A percentile compares a stretch with the other conserved stretches of the same genome.
phyloP scores from a whole-genome alignment of 2,888 invertebrate genomes.

The Synanthedon andrenaeformis region DNA sequence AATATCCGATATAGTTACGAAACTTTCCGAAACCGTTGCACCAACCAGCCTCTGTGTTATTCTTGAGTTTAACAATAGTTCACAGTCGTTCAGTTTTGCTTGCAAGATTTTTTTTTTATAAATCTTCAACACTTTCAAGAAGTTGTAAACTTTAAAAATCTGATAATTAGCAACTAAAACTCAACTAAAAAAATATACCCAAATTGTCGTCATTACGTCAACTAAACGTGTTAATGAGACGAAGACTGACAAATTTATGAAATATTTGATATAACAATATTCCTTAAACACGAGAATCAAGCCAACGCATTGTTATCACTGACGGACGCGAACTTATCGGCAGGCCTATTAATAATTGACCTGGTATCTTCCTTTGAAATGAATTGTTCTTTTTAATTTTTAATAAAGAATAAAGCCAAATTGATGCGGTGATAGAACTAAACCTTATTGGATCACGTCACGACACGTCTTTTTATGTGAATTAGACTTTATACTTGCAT shows the following conservation, averaged over 20 bases:
- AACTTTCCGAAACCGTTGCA: slow-evolving; percentile 13
- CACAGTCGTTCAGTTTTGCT: no score
- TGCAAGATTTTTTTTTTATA: slow-evolving; percentile 1
- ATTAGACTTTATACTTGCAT: no score
- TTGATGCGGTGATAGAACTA: no score
- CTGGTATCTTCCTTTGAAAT: slow-evolving; percentile 12
- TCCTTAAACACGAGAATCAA: background rate
- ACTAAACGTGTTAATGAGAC: background rate
- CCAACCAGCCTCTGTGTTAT: slow-evolving; percentile 4
- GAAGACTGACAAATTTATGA: background rate
- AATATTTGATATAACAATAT: background rate
- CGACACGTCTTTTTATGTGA: no score
- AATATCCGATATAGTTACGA: slow-evolving; percentile 12
- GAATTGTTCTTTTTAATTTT: no score
- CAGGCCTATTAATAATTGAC: slow-evolving; percentile 9
- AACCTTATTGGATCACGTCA: no score
- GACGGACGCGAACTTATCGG: slow-evolving; percentile 14
- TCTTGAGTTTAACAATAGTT: background rate
- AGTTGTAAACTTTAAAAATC: no score
- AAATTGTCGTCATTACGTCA: slow-evolving; percentile 22
- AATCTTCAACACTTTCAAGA: slow-evolving; percentile 11
- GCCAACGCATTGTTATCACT: background rate
- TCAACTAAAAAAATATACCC: slow-evolving; percentile 16
- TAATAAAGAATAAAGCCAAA: no score
- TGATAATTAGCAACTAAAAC: slow-evolving; percentile 4